Conservation (phyloP, 2,888 invertebrate genomes). For the Geophilus truncorum region DNA sequence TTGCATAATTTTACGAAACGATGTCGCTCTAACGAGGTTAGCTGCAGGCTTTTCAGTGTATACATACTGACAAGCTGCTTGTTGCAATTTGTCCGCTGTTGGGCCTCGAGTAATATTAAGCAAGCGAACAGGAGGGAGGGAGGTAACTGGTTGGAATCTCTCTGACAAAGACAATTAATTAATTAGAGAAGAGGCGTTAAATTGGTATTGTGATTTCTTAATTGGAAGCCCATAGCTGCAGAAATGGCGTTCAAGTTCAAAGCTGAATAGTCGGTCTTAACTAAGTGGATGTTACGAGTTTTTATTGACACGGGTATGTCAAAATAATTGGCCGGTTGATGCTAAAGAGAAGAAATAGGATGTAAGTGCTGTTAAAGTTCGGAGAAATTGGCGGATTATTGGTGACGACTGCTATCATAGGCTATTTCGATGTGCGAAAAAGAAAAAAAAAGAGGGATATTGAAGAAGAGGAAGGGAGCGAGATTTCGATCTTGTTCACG, state of each 20-base stretch:
- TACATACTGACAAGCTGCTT: not conserved
- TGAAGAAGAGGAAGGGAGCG: not conserved
- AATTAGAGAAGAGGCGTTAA: constrained; percentile 30
- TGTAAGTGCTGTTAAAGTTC: not conserved
- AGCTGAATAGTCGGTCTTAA: not conserved
- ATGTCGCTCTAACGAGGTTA: not conserved
- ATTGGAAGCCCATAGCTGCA: constrained; percentile 28
- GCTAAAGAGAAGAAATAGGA: not conserved
- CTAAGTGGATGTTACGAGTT: not conserved
- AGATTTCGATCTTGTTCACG: not conserved
- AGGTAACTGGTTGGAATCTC: not conserved
- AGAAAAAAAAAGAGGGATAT: not conserved
- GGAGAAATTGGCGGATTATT: not conserved
- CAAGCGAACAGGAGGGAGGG: not conserved
- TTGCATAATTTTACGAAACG: not conserved
- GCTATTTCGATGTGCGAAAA: not conserved
- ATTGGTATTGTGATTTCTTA: constrained; percentile 34
- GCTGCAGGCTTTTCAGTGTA: not conserved
- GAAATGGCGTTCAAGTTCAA: not conserved
- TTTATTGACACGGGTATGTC: not conserved
- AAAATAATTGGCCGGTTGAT: not conserved
- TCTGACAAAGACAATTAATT: constrained; percentile 34
- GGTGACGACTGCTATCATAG: not conserved
- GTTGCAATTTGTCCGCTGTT: not conserved
- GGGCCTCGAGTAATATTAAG: not conserved